These are phyloP conservation scores for Virgularia gustaviana DNA, from an alignment of 92 coral and sea anemone species.

Conservation along the genomic window DNA sequence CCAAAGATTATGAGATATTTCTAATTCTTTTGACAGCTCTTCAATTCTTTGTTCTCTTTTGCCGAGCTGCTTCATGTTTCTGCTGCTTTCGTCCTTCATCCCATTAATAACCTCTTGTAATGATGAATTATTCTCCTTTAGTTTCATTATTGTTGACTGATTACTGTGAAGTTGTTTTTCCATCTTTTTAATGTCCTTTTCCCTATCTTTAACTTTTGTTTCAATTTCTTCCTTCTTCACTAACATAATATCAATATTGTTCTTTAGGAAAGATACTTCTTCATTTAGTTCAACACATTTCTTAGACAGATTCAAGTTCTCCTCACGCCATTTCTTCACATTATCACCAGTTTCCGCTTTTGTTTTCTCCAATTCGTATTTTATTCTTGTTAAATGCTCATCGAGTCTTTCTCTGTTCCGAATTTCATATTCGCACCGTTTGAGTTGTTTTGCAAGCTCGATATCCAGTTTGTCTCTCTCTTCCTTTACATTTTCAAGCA, in stretches of 20 bases:
- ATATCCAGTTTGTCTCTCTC: constrained; percentile 1
- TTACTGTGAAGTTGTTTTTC: constrained; percentile 1
- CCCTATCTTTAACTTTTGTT: neutral
- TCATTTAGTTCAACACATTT: neutral
- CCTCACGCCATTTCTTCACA: neutral
- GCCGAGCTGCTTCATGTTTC: no score
- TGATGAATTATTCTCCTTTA: neutral
- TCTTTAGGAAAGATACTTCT: neutral
- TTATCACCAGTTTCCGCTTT: neutral
- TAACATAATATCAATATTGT: neutral
- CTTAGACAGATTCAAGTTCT: neutral
- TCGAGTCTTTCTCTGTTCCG: neutral
- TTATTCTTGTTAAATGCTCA: neutral
- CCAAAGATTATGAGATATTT: no score
- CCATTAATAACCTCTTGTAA: no score
- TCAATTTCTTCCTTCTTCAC: neutral
- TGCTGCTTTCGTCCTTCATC: no score
- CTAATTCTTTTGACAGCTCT: no score
- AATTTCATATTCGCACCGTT: neutral
- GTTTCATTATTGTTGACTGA: neutral
- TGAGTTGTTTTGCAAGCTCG: constrained; percentile 2
- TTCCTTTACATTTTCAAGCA: neutral
- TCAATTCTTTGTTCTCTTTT: no score
- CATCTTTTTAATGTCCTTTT: neutral
- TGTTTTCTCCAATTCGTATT: neutral